Base-by-base conservation (phyloP, 2,113 vertebrate species). In the Clupea harengus region DNA sequence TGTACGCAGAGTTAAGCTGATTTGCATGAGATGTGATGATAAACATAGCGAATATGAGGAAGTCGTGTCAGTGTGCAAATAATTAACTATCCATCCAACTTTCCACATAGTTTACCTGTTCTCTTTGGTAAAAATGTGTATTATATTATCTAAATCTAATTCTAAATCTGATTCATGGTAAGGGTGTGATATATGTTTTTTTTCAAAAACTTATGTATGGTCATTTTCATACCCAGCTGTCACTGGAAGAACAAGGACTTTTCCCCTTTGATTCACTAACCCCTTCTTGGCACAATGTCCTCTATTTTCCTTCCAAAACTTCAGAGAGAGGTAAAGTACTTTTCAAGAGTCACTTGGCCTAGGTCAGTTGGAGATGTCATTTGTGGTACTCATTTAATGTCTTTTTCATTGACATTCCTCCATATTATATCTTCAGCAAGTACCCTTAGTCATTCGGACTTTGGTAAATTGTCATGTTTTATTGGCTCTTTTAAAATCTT, bases 371-470 rank as follows among this genome's bases (percentile, higher is more conserved):
- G 57, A 44, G 82, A 83, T 85, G 84, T 81, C 81, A 50, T 85
- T 20, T 88, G 45, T 80, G 82, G 75, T 45, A 13, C n/a, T 83
- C 64, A 81, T 83, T 83, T 75, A 82, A 87, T 82, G 81, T 84
- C 3, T 44, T 18, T 87, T 87, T 46, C 15, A n/a, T n/a, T 86
- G 67, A 83, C 22, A 39, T 75, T 75, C 20, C 20, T 85, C 49
- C 1, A 13, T 85, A 45, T 57, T 54, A 85, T 46, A 75, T 80
- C 83, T 85, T 80, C 1, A 85, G 39, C 22, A 88, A 81, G 78
- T 39, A 17, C 67, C 64, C 75, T 78, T 57, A 88, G 78, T 83
- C 49, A 50, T 67, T 20, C 81, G 45, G 85, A 78, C 50, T 83
- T 86, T 45, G 46, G 50, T 83, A 85, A 83, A 80, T 45, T 57